Percentiles rank a stretch among this genome's conserved stretches.
phyloP scores from a whole-genome alignment of 2,888 invertebrate genomes.

The Cephus sareptanus region DNA sequence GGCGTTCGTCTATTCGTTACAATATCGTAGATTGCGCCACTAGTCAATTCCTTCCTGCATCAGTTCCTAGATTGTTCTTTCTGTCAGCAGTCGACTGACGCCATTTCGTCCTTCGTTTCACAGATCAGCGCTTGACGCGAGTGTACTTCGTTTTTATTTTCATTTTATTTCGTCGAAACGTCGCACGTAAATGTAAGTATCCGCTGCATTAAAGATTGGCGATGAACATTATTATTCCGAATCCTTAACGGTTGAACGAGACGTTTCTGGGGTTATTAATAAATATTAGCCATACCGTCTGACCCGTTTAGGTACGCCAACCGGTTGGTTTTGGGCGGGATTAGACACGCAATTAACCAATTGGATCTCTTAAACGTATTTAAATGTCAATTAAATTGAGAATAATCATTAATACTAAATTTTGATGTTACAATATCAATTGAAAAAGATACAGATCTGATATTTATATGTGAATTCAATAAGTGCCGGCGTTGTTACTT shows the following conservation, averaged over 20 bases:
- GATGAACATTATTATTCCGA: too few species aligned
- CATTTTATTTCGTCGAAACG: conserved; percentile 36
- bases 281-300: conserved; percentile 7
- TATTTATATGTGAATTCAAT: too few species aligned
- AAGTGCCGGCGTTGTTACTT: too few species aligned
- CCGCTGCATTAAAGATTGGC: not conserved
- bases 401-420: too few species aligned
- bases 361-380: not conserved
- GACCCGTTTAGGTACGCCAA: conserved; percentile 27
- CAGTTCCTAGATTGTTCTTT: too few species aligned
- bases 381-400: too few species aligned
- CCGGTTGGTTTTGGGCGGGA: conserved; percentile 30
- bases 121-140: conserved; percentile 28
- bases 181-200: conserved; percentile 34
- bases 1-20: too few species aligned
- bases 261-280: not conserved
- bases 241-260: too few species aligned
- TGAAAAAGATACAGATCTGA: too few species aligned
- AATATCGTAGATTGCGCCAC: too few species aligned
- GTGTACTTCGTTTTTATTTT: conserved; percentile 31
- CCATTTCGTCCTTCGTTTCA: conserved; percentile 41
- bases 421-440: too few species aligned
- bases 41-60: too few species aligned
- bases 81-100: conserved; percentile 28
- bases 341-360: not conserved